A percentile compares a stretch with the other conserved stretches of the same genome.
Conservation (phyloP, 2,888 invertebrate species). For the Drosophila mercatorum region DNA sequence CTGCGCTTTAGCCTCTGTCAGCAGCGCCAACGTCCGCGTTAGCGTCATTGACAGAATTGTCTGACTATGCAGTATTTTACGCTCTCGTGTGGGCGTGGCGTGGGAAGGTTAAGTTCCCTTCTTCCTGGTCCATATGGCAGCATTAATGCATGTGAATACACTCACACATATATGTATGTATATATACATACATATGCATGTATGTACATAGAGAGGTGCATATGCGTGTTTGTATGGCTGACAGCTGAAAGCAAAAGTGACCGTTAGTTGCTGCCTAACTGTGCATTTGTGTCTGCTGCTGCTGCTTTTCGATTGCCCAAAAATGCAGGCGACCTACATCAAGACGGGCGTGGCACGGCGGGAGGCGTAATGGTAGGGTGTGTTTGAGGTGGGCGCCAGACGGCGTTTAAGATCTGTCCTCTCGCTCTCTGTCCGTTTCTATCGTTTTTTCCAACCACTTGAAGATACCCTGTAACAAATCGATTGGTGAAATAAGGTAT, state of each 20-base stretch:
- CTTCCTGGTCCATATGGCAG: conserved; percentile 8
- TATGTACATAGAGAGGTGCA: too few species aligned
- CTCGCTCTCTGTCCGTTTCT: not conserved
- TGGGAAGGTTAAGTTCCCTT: conserved; percentile 27
- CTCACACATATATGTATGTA: not conserved
- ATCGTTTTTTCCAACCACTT: not conserved
- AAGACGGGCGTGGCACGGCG: conserved; percentile 16
- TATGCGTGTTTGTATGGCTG: not conserved
- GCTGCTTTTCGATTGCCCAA: conserved; percentile 34
- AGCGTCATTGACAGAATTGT: conserved; percentile 33
- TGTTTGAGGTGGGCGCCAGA: not conserved
- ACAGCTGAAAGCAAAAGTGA: conserved; percentile 21
- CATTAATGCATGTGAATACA: conserved; percentile 7
- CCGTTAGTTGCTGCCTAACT: conserved; percentile 6
- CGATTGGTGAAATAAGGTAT: too few species aligned
- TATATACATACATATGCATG: not conserved
- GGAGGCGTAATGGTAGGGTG: not conserved
- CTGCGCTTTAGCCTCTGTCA: not conserved
- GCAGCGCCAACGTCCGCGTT: conserved; percentile 8
- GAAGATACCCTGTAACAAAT: not conserved
- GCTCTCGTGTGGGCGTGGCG: conserved; percentile 13
- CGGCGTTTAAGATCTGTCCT: not conserved
- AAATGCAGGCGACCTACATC: conserved; percentile 66
- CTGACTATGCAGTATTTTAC: conserved; percentile 25
- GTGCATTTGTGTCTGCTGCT: conserved; percentile 1